These are phyloP conservation scores for Ceraclea dissimilis DNA, from an alignment of 2,888 invertebrate genomes.

Conservation along the genomic window DNA sequence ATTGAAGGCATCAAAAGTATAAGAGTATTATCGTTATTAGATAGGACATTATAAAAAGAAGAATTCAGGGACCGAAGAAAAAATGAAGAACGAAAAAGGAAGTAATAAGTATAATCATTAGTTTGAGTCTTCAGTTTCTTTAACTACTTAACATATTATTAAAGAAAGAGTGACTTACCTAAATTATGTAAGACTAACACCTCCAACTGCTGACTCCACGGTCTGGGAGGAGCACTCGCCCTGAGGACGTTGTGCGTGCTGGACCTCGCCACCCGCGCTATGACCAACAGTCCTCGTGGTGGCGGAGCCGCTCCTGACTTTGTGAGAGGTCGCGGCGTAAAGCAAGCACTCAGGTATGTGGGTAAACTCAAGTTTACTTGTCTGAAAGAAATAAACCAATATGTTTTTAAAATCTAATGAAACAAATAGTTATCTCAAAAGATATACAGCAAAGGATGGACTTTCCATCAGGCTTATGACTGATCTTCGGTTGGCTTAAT, in stretches of 20 bases:
- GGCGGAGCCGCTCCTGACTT: conserved; percentile 50
- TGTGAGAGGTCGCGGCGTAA: conserved; percentile 49
- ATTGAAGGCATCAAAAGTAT: too few relatives aligned
- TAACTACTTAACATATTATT: too few relatives aligned
- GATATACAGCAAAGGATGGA: too few relatives aligned
- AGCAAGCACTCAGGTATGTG: conserved; percentile 40
- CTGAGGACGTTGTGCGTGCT: conserved; percentile 10
- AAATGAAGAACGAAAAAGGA: too few relatives aligned
- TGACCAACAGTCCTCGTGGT: conserved; percentile 36
- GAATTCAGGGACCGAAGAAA: too few relatives aligned
- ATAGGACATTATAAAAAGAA: too few relatives aligned
- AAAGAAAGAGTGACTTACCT: conserved; percentile 13
- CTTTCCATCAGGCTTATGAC: too few relatives aligned
- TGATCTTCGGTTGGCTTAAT: too few relatives aligned
- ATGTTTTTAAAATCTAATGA: too few relatives aligned
- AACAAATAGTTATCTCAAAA: not conserved
- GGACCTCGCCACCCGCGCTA: conserved; percentile 10
- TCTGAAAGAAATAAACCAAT: conserved; percentile 32
- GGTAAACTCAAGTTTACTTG: conserved; percentile 50
- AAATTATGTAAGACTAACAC: conserved; percentile 19
- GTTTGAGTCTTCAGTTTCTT: too few relatives aligned
- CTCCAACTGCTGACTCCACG: conserved; percentile 19
- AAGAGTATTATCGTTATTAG: too few relatives aligned
- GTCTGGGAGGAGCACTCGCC: conserved; percentile 16
- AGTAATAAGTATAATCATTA: too few relatives aligned